Base-by-base conservation (phyloP, 2,113 vertebrate genomes). In the Morone saxatilis region DNA sequence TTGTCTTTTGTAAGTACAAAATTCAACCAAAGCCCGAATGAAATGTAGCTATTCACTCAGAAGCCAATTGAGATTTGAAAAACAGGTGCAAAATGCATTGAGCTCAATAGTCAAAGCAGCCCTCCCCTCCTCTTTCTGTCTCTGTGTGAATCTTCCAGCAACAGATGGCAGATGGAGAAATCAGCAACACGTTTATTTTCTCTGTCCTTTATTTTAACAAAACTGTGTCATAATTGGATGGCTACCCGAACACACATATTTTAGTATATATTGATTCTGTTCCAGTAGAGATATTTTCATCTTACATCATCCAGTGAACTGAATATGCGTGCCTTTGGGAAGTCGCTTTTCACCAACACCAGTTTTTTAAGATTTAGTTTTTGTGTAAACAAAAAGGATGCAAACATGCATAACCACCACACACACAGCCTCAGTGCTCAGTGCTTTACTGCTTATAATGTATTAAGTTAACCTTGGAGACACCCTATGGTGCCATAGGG, bases 181-280 rank as follows among this genome's bases (percentile, higher is more conserved):
- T 88, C 90, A 94, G 94, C 94, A 94, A 95, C 94, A 95, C 94
- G 43, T 95, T 93, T 94, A 94, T 95, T 95, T 95, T 93, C 87
- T 93, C 84, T 89, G 86, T 87, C 80, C 88, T 93, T 92, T 91
- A 93, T 92, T 92, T 93, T 68, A 88, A 90, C 90, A 88, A 88
- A 91, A 93, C 91, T 88, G 89, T 91, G 89, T 93, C 91, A 91
- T 90, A 92, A 88, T 94, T 95, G 93, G 93, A 92, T 4, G 22
- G 78, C 79, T 73, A 86, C 85, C 80, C 90, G 41, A 65, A 80
- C 80, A 72, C 92, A 89, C 90, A 91, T 86, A 93, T 93, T 94
- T 91, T 84, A 84, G 86, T 83, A 56, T 76, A 70, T 87, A 69
- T 85, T 90, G 89, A 91, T 79, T 89, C 68, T 20, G 51, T 82